These are phyloP conservation scores for Malacoraja senta DNA, from an alignment of 2,797 vertebrate genomes.

Conservation along the genomic window DNA sequence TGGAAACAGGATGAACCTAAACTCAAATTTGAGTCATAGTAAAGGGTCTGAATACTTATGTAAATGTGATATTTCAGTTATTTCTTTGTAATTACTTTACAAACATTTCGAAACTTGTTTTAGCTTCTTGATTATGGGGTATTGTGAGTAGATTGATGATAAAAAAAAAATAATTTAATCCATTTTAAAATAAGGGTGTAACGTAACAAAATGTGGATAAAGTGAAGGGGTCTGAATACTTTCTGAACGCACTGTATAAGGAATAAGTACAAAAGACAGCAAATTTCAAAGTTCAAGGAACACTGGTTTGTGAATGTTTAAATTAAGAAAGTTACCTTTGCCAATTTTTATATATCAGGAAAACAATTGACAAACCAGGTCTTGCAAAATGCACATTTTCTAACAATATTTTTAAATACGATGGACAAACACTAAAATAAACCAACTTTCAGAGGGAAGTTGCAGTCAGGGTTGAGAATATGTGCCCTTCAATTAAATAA, in stretches of 20 bases:
- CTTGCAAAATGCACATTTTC: slow-evolving; percentile 3
- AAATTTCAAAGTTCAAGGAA: slow-evolving; percentile 30
- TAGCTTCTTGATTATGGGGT: too few relatives aligned
- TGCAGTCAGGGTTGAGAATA: background rate
- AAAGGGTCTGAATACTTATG: too few relatives aligned
- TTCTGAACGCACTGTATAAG: background rate
- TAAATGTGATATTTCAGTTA: too few relatives aligned
- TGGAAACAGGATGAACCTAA: too few relatives aligned
- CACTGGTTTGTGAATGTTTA: slow-evolving; percentile 16
- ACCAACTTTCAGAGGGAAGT: slow-evolving; percentile 20
- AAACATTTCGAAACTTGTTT: too few relatives aligned
- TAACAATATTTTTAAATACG: slow-evolving; percentile 12
- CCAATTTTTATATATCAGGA: slow-evolving; percentile 15
- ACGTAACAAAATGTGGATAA: too few relatives aligned
- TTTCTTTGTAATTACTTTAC: too few relatives aligned
- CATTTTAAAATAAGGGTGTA: too few relatives aligned
- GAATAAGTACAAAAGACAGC: slow-evolving; percentile 29
- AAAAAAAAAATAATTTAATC: too few relatives aligned
- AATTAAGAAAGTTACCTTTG: background rate
- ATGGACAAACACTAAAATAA: background rate
- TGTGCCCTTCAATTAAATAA: slow-evolving; percentile 22
- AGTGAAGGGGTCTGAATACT: too few relatives aligned
- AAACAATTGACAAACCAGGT: slow-evolving; percentile 22
- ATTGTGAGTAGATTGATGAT: too few relatives aligned
- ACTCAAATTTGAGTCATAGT: too few relatives aligned